Evolutionary conservation across 1,140 invertebrate species (phyloP).

Genomic region (Temnothorax longispinosus): DNA sequence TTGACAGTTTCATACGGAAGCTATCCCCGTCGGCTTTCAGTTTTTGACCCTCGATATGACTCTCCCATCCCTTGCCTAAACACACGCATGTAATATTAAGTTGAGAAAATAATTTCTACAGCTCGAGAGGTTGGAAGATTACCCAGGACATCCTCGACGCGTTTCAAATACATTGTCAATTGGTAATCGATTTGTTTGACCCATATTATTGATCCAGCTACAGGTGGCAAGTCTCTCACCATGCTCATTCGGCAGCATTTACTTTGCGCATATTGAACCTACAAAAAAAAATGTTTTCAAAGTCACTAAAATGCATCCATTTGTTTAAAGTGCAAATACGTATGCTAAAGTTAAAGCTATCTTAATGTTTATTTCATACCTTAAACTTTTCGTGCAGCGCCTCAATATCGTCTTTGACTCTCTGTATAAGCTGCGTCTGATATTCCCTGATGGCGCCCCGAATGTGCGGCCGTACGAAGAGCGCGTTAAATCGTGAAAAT

Average conservation of each 20-base stretch:
- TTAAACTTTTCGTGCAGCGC: slow-evolving; percentile 99
- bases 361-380: slow-evolving; percentile 84
- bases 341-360: background rate
- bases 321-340: slow-evolving; percentile 10
- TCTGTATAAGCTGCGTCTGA: slow-evolving; percentile 99
- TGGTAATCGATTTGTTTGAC: slow-evolving; percentile 99
- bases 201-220: slow-evolving; percentile 99
- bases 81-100: background rate
- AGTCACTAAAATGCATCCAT: background rate
- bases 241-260: slow-evolving; percentile 96
- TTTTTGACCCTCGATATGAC: slow-evolving; percentile 99
- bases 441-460: slow-evolving; percentile 99
- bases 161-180: slow-evolving; percentile 97
- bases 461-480: slow-evolving; percentile 99
- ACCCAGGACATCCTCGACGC: slow-evolving; percentile 99
- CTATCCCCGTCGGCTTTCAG: slow-evolving; percentile 99
- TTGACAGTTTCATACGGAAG: slow-evolving; percentile 97
- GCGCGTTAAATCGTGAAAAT: slow-evolving; percentile 98
- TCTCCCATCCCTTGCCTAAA: slow-evolving; percentile 98
- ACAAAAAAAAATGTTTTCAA: slow-evolving; percentile 38
- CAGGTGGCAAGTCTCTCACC: slow-evolving; percentile 97
- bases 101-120: background rate
- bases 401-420: slow-evolving; percentile 99
- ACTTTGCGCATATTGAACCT: slow-evolving; percentile 97
- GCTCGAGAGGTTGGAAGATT: slow-evolving; percentile 69